phyloP scores from a whole-genome alignment of 2,113 vertebrate species.

The Protobothrops flavoviridis region DNA sequence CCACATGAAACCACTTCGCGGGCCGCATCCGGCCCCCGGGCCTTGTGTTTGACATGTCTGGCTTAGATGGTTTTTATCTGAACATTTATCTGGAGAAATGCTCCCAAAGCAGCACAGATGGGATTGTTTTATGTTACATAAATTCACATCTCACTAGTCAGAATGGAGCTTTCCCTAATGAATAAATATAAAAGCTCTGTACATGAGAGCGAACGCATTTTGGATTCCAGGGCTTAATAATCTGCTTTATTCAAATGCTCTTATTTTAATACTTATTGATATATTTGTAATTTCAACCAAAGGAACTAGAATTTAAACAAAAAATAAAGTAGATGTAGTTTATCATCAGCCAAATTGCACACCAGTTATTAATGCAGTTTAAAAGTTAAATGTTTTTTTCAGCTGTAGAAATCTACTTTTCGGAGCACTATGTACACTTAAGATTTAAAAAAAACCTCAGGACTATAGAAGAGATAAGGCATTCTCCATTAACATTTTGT shows the following conservation, averaged over 20 bases:
- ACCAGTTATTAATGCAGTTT: not conserved
- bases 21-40: too few species aligned
- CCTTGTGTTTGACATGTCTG: too few species aligned
- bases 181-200: not conserved
- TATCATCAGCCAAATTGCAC: not conserved
- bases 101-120: not conserved
- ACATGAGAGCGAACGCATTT: not conserved
- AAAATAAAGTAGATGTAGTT: not conserved
- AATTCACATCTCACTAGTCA: not conserved
- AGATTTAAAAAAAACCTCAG: not conserved
- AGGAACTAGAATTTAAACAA: not conserved
- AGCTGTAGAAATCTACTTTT: not conserved
- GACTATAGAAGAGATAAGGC: not conserved
- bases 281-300: not conserved
- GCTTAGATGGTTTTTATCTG: not conserved
- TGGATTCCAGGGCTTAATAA: not conserved
- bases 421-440: not conserved
- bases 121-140: not conserved
- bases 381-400: not conserved
- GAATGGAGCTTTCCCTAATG: not conserved
- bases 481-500: not conserved
- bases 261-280: not conserved
- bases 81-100: not conserved
- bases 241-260: not conserved
- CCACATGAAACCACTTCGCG: too few species aligned